phyloP scores from a whole-genome alignment of 2,113 vertebrate genomes.

The Chaenocephalus aceratus region DNA sequence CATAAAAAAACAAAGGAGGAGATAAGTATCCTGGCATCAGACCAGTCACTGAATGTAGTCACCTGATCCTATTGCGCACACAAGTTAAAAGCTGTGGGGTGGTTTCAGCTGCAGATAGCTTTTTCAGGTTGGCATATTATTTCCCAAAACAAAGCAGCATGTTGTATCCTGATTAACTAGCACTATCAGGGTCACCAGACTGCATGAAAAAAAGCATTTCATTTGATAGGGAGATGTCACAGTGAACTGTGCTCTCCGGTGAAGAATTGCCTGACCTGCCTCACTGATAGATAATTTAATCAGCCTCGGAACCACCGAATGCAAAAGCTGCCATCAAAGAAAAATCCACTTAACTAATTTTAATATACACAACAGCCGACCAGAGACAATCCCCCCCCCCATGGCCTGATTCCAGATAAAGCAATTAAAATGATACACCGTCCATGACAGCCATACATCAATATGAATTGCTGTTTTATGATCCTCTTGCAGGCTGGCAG shows the following conservation, averaged over 20 bases:
- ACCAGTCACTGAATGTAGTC: background rate
- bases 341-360: slow-evolving; percentile 31
- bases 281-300: slow-evolving; percentile 43
- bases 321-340: slow-evolving; percentile 9
- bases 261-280: slow-evolving; percentile 27
- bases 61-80: background rate
- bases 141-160: background rate
- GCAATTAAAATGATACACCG: slow-evolving; percentile 58
- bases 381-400: background rate
- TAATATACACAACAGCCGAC: slow-evolving; percentile 15
- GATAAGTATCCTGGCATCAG: background rate
- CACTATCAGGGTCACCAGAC: background rate
- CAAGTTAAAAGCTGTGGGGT: background rate
- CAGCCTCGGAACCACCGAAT: slow-evolving; percentile 14
- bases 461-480: slow-evolving; percentile 59
- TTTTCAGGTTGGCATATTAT: background rate
- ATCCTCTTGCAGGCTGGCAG: slow-evolving; percentile 13
- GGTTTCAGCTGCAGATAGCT: background rate
- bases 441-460: slow-evolving; percentile 29
- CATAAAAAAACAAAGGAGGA: slow-evolving; percentile 1
- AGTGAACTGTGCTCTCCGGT: slow-evolving; percentile 12
- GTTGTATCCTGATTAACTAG: background rate
- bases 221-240: background rate
- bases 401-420: slow-evolving; percentile 29
- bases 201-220: slow-evolving; percentile 14